Evolutionary conservation across 2,888 invertebrate genomes (phyloP), one percentile per base, ranked within the genome.

Genomic region (Platycheirus rosarum): DNA sequence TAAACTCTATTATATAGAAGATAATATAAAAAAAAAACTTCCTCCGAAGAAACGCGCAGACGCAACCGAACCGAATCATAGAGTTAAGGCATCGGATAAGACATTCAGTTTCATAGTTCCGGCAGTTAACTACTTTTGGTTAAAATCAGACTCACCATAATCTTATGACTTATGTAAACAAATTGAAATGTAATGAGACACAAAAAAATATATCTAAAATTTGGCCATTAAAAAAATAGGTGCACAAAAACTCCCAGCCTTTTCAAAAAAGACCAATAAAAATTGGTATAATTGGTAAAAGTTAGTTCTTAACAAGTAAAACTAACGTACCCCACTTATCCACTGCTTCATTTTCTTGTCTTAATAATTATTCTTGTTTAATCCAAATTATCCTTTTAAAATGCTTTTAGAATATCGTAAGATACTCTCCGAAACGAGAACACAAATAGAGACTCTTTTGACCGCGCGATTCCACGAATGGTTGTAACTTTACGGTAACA

Each of bases 291-390:
- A 62, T 63, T 70, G 42, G 63, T n/a, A 60, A 57, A 60, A 49
- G 29, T 40, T 23, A 20, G 40, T 26, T 7, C 13, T 6, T 42
- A 26, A 60, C 37, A 32, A 53, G 1, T 14, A 29, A 18, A 57
- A 49, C 37, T 42, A 55, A 84, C 84, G 74, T 84, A 84, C 84
- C 84, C 78, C 78, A 69, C 40, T 40, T 65, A 74, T 84, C 84
- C 73, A 80, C 55, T 60, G 76, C 76, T 66, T 80, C 80, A 80
- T 80, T 37, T 32, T 80, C 32, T 0, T 37, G 42, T 14, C 40
- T 53, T 20, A 2, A 2, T 60, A 18, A 8, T 23, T 40, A 16
- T 42, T 23, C 14, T 16, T 8, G 6, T 55, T 32, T 18, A 13
- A 32, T 26, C 23, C n/a, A 35, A 18, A 18, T 11, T 9, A 37